Evolutionary conservation across 1,140 invertebrate genomes (phyloP), one percentile per base, ranked within the genome.

Genomic region (Drosophila elegans): DNA sequence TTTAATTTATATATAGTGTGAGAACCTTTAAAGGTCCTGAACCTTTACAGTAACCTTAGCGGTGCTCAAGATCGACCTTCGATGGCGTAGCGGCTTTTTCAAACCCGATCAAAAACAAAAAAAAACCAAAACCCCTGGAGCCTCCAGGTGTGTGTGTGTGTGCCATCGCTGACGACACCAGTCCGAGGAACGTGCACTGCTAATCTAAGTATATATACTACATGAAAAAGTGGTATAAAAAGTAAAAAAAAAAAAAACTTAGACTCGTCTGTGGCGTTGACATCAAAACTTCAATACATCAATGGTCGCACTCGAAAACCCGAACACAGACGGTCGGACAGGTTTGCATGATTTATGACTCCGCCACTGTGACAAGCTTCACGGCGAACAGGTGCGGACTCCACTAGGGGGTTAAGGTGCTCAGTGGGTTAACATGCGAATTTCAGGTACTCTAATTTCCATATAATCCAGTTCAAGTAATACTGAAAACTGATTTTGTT

Each of bases 121-220:
- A 61, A 42, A 59, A 48, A 7, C n/a, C 3, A 21, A 45, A 10
- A 45, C 4, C 51, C 38, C 45, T 51, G 49, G 52, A 51, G 53
- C 68, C 13, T 32, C 25, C 36, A 38, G 29, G 21, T 32, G 21
- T 32, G 27, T 63, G 60, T 34, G 49, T 74, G 16, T 21, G 49
- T 74, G 57, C 69, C 45, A 73, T 51, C 25, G 13, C 72, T 75
- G 73, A 75, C 73, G 73, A 57, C 73, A 75, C 11, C 52, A 39
- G 53, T 9, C 36, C 7, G 29, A 42, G 71, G 60, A 75, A 75
- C 73, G 73, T 75, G 73, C 61, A 34, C 72, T 53, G 53, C 73
- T 75, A 75, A 75, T 75, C 73, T 75, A 46, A 74, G 51, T 64
- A 41, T 55, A 48, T 16, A 42, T 42, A 57, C 53, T 12, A 57